Percentiles rank a stretch among this genome's conserved stretches.
Evolutionary conservation across 1,140 invertebrate species (phyloP).

Genomic region (Cepaea nemoralis): DNA sequence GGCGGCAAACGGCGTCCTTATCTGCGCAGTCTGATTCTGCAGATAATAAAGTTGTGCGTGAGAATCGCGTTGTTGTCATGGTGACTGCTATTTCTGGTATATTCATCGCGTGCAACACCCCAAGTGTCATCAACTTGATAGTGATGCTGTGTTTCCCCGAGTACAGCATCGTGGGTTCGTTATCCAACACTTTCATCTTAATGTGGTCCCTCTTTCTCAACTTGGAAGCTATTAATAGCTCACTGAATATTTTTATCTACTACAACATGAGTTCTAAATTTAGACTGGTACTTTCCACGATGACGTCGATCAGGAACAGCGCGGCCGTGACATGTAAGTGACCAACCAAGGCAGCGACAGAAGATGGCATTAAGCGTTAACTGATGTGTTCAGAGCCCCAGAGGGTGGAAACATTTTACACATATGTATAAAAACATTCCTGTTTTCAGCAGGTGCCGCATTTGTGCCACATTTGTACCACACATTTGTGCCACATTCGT

Average conservation of each 20-base stretch:
- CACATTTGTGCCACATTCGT: too few species aligned
- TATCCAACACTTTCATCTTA: not conserved
- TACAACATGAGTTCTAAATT: slow-evolving; percentile 9
- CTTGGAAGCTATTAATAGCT: not conserved
- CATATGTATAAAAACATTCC: too few species aligned
- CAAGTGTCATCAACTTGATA: not conserved
- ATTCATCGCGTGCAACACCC: slow-evolving; percentile 7
- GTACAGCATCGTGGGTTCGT: not conserved
- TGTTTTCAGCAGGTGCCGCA: too few species aligned
- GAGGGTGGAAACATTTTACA: too few species aligned
- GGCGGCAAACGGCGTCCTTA: not conserved
- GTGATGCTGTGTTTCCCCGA: not conserved
- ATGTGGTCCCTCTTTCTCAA: not conserved
- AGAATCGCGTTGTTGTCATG: not conserved
- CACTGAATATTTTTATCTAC: not conserved
- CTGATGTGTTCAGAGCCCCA: too few species aligned
- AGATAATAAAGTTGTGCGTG: not conserved
- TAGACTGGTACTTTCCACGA: too few species aligned
- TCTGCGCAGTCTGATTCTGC: not conserved
- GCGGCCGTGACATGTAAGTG: too few species aligned
- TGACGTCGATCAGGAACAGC: too few species aligned
- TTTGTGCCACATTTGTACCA: too few species aligned
- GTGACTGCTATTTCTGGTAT: not conserved
- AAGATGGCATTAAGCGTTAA: too few species aligned
- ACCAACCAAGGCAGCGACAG: too few species aligned